These are phyloP conservation scores for Heliconius congener DNA, from an alignment of 1,140 invertebrate genomes.

Conservation along the genomic window DNA sequence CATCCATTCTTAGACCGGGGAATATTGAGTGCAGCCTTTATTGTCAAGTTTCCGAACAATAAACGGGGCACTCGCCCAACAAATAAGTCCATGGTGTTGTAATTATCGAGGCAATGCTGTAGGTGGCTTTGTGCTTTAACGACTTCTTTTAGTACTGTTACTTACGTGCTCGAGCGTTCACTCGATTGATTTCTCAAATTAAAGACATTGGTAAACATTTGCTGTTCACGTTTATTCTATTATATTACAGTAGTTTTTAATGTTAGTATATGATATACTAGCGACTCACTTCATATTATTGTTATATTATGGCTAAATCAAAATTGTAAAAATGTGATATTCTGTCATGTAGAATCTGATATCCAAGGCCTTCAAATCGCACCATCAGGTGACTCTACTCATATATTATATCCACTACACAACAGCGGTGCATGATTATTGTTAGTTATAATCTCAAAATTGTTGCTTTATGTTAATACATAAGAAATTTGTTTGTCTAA, in stretches of 20 bases:
- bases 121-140: slow-evolving; percentile 54
- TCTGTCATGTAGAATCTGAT: too few relatives aligned
- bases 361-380: neutral
- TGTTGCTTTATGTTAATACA: slow-evolving; percentile 6
- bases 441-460: slow-evolving; percentile 5
- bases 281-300: too few relatives aligned
- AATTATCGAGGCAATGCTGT: slow-evolving; percentile 48
- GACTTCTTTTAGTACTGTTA: slow-evolving; percentile 56
- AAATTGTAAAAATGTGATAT: too few relatives aligned
- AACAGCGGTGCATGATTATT: neutral
- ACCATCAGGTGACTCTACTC: neutral
- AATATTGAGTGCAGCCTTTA: slow-evolving; percentile 58
- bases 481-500: slow-evolving; percentile 30
- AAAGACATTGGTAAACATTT: slow-evolving; percentile 15
- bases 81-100: slow-evolving; percentile 56
- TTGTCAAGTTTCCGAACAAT: slow-evolving; percentile 59
- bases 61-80: slow-evolving; percentile 50
- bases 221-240: neutral
- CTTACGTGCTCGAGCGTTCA: slow-evolving; percentile 43
- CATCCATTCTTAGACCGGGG: slow-evolving; percentile 63
- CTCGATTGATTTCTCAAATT: slow-evolving; percentile 35
- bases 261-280: too few relatives aligned
- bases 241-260: too few relatives aligned
- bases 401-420: neutral
- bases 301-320: too few relatives aligned